Evolutionary conservation across 2,797 vertebrate species (phyloP).

Genomic region (Melanotaenia trifasciata): DNA sequence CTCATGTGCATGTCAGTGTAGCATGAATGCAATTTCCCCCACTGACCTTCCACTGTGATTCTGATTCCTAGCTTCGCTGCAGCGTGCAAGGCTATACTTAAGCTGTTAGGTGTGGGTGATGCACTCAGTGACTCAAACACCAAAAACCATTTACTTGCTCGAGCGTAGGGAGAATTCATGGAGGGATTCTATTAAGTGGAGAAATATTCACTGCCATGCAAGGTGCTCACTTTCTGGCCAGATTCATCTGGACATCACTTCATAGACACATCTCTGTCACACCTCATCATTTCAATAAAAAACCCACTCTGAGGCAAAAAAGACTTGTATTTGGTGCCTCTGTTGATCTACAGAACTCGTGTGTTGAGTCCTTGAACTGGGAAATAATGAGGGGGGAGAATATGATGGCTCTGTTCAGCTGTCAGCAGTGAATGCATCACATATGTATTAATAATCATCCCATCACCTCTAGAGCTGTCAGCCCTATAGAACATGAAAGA

Average conservation of each 20-base stretch:
- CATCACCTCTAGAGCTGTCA: constrained; percentile 68
- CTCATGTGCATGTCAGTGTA: constrained; percentile 62
- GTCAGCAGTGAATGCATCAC: constrained; percentile 60
- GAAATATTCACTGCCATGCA: constrained; percentile 36
- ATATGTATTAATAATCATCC: constrained; percentile 74
- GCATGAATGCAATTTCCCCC: constrained; percentile 68
- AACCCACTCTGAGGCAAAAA: constrained; percentile 19
- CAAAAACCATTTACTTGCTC: constrained; percentile 37
- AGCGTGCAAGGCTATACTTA: constrained; percentile 54
- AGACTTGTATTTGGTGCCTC: constrained; percentile 42
- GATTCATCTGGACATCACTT: constrained; percentile 12
- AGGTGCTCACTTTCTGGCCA: constrained; percentile 26
- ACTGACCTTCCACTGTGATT: constrained; percentile 62
- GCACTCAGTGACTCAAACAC: constrained; percentile 48
- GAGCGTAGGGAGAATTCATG: constrained; percentile 34
- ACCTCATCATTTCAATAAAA: constrained; percentile 19
- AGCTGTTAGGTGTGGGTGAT: constrained; percentile 62
- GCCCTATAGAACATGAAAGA: constrained; percentile 68
- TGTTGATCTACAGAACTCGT: constrained; percentile 51
- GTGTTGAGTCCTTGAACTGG: constrained; percentile 58
- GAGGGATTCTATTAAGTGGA: constrained; percentile 37
- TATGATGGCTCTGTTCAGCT: constrained; percentile 61
- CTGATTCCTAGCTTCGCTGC: constrained; percentile 44
- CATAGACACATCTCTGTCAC: constrained; percentile 17
- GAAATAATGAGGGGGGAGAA: constrained; percentile 67